A percentile compares a stretch with the other conserved stretches of the same genome.
phyloP scores from a whole-genome alignment of 2,797 vertebrate species.

The Phylloscopus collybita region DNA sequence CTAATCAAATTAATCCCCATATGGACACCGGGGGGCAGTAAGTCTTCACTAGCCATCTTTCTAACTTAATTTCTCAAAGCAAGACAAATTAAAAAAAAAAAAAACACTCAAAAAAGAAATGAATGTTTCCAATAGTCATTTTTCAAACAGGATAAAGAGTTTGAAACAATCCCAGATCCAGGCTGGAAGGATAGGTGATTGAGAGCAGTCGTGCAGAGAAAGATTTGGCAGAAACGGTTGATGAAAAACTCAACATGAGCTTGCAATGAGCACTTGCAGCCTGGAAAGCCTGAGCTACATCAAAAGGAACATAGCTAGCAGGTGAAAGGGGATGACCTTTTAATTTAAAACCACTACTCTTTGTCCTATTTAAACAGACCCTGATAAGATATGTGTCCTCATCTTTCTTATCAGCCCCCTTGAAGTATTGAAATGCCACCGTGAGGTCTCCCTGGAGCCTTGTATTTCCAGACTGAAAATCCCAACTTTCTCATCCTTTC shows the following conservation, averaged over 20 bases:
- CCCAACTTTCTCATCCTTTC: background rate
- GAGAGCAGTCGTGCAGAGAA: background rate
- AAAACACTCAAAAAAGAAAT: background rate
- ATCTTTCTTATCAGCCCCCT: background rate
- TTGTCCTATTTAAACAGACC: background rate
- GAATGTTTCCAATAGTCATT: background rate
- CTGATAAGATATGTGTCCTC: background rate
- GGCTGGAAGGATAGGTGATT: background rate
- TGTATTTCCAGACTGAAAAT: background rate
- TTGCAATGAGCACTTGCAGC: background rate
- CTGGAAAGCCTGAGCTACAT: background rate
- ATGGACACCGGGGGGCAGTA: slow-evolving; percentile 61
- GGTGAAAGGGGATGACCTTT: background rate
- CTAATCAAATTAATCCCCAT: background rate
- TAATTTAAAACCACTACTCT: background rate
- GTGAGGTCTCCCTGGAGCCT: rapidly evolving
- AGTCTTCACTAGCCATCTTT: background rate
- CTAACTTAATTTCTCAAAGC: slow-evolving; percentile 17
- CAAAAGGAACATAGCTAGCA: background rate
- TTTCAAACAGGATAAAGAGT: background rate
- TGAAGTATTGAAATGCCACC: background rate
- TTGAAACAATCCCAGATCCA: background rate
- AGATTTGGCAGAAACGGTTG: background rate
- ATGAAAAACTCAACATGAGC: background rate
- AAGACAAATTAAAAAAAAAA: background rate